Percentiles rank a stretch among this genome's conserved stretches.
phyloP scores from a whole-genome alignment of 2,888 invertebrate species.

The Petrolisthes cinctipes region DNA sequence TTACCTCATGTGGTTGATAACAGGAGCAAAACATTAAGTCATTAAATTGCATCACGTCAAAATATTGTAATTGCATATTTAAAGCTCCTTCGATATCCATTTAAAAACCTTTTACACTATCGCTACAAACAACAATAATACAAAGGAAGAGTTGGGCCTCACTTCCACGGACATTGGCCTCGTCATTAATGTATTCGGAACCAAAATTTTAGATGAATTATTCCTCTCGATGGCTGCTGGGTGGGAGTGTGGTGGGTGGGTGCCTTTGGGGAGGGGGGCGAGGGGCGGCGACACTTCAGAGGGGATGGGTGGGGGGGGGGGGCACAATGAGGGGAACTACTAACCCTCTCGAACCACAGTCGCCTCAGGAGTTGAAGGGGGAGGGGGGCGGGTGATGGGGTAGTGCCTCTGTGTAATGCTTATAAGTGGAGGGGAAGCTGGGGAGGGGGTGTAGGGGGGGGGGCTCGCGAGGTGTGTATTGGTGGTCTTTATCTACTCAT shows the following conservation, averaged over 20 bases:
- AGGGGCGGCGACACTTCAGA: neutral
- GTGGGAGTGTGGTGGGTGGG: neutral
- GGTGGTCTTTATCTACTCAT: neutral
- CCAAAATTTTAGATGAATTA: too few relatives aligned
- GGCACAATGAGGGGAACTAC: neutral
- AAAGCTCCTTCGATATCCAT: too few relatives aligned
- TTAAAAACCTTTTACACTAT: too few relatives aligned
- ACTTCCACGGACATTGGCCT: too few relatives aligned
- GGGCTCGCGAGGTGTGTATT: neutral
- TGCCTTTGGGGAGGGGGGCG: neutral
- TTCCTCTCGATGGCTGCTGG: neutral
- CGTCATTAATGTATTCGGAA: too few relatives aligned
- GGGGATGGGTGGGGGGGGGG: constrained; percentile 4
- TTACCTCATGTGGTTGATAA: neutral
- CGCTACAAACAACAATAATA: too few relatives aligned
- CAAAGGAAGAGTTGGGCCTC: too few relatives aligned
- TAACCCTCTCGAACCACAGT: too few relatives aligned
- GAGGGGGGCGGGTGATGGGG: neutral
- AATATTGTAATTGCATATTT: too few relatives aligned
- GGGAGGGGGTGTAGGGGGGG: neutral
- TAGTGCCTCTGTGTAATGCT: neutral
- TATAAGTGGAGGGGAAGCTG: neutral
- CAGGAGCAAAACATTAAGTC: too few relatives aligned
- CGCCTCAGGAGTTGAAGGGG: neutral
- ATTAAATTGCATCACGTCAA: too few relatives aligned